Evolutionary conservation across 2,888 invertebrate genomes (phyloP).

Genomic region (Apamea epomidion): DNA sequence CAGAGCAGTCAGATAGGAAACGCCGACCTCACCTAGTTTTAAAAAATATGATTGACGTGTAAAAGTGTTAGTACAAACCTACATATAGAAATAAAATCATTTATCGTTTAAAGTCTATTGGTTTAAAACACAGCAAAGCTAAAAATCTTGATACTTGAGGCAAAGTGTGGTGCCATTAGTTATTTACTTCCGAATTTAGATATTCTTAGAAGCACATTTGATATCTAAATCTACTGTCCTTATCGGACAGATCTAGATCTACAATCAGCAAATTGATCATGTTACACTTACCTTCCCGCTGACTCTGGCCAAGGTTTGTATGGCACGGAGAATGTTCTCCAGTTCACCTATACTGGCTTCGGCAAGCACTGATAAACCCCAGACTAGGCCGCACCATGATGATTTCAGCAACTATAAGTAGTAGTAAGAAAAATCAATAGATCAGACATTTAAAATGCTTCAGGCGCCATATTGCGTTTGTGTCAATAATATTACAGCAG

Average conservation of each 20-base stretch:
- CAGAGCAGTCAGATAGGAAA: no score
- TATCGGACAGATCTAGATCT: no score
- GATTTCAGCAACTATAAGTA: slow-evolving; percentile 95
- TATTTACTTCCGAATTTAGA: no score
- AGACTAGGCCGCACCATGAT: slow-evolving; percentile 98
- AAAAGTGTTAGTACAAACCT: no score
- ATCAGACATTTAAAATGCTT: background rate
- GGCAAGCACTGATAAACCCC: slow-evolving; percentile 97
- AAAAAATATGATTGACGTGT: no score
- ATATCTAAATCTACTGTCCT: background rate
- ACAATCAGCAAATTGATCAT: background rate
- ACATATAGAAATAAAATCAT: no score
- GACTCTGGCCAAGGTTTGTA: slow-evolving; percentile 97
- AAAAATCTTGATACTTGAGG: no score
- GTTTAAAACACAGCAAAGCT: no score
- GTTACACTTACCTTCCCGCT: slow-evolving; percentile 93
- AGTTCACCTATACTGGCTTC: slow-evolving; percentile 99
- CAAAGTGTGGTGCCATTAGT: no score
- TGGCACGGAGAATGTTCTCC: slow-evolving; percentile 97
- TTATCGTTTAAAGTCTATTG: no score
- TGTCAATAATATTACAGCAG: background rate
- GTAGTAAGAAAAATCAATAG: background rate
- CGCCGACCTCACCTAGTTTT: no score
- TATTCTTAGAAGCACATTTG: background rate
- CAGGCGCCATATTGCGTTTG: background rate